These are phyloP conservation scores for Neosilurus mollespiculum DNA, from an alignment of 2,797 vertebrate genomes.

Conservation along the genomic window DNA sequence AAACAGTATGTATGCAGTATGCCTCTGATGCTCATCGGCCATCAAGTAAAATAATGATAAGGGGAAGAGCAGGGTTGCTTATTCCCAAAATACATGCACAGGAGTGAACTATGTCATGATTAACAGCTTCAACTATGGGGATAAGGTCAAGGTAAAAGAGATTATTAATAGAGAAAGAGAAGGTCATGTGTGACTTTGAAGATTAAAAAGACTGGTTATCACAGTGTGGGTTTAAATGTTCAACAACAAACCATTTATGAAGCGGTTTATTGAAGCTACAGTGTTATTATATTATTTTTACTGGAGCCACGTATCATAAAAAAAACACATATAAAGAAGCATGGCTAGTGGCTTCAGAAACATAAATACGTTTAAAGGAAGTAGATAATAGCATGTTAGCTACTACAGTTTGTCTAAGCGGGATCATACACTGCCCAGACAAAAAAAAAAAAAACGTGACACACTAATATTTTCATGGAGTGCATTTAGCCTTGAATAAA, in stretches of 20 bases:
- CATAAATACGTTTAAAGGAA: not conserved
- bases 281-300: not conserved
- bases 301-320: not conserved
- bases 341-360: not conserved
- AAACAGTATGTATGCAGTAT: not conserved
- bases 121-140: not conserved
- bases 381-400: not conserved
- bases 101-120: slow-evolving; percentile 29
- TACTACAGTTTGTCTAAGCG: not conserved
- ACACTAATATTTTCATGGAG: too few relatives aligned
- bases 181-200: slow-evolving; percentile 1
- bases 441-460: not conserved
- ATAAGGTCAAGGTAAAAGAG: slow-evolving; percentile 29
- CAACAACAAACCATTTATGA: not conserved
- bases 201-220: slow-evolving; percentile 1
- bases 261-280: not conserved
- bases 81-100: not conserved
- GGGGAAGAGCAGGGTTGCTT: not conserved
- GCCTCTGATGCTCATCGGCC: not conserved
- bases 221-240: not conserved
- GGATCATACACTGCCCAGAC: not conserved
- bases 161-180: slow-evolving; percentile 8
- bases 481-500: too few relatives aligned
- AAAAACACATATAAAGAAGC: not conserved
- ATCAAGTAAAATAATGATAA: slow-evolving; percentile 29